Evolutionary conservation across 2,113 vertebrate genomes (phyloP).

Genomic region (Phyllostomus hastatus): DNA sequence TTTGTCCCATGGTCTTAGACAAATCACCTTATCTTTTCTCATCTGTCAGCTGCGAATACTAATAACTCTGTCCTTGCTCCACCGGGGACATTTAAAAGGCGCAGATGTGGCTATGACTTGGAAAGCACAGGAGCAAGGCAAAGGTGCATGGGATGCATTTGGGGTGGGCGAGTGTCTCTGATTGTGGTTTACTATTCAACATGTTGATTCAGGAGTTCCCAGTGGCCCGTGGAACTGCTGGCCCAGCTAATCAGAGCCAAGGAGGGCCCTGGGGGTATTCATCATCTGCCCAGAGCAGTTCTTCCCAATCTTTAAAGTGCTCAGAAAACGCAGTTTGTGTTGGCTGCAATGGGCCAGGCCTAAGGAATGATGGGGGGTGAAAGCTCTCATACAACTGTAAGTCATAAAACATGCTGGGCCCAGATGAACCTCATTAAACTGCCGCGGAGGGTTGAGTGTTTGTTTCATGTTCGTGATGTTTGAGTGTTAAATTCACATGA

Average conservation of each 20-base stretch:
- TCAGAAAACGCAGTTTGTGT: slow-evolving; percentile 48
- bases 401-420: slow-evolving; percentile 35
- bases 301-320: neutral
- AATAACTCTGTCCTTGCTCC: neutral
- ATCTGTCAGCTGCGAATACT: neutral
- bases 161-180: neutral
- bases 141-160: neutral
- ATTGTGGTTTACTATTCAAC: neutral
- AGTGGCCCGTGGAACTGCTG: neutral
- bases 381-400: slow-evolving; percentile 40
- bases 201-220: neutral
- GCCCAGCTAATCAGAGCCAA: neutral
- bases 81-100: neutral
- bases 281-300: slow-evolving; percentile 13
- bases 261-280: neutral
- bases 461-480: slow-evolving; percentile 30
- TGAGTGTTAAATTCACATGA: slow-evolving; percentile 52
- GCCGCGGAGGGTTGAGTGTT: neutral
- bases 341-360: slow-evolving; percentile 37
- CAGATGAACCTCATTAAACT: slow-evolving; percentile 59
- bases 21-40: neutral
- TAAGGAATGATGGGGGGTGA: slow-evolving; percentile 37
- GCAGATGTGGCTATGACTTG: neutral
- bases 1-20: neutral
- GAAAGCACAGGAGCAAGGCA: neutral